Conservation (phyloP, 1,140 invertebrate species). For the Scaptomyza graminum region DNA sequence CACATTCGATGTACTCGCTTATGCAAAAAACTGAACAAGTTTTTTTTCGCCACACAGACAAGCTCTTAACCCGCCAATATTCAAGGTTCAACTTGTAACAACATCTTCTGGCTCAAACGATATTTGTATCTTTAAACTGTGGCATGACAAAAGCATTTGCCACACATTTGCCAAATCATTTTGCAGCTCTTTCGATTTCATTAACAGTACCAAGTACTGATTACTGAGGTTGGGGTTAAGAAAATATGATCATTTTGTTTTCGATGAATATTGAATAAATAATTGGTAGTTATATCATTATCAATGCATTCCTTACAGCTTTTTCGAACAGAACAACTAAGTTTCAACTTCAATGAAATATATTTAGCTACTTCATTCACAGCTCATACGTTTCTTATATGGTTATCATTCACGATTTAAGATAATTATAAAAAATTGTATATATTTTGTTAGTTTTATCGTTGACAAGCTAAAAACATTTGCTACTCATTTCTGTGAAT, state of each 20-base stretch:
- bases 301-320: no score
- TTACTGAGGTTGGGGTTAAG: neutral
- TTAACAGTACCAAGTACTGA: neutral
- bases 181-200: constrained; percentile 1
- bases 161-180: constrained; percentile 8
- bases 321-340: no score
- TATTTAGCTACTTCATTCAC: no score
- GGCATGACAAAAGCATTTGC: constrained; percentile 8
- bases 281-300: no score
- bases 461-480: no score
- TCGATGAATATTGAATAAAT: no score
- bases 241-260: neutral
- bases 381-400: no score
- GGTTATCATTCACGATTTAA: no score
- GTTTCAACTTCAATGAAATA: no score
- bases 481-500: no score
- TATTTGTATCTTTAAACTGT: neutral
- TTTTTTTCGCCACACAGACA: neutral
- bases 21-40: constrained; percentile 1
- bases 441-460: no score
- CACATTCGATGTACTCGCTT: constrained; percentile 7
- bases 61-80: constrained; percentile 1
- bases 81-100: constrained; percentile 16
- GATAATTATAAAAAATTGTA: no score
- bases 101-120: neutral